Evolutionary conservation across 2,113 vertebrate species (phyloP), one percentile per base, ranked within the genome.

Genomic region (Trematocara zebra): DNA sequence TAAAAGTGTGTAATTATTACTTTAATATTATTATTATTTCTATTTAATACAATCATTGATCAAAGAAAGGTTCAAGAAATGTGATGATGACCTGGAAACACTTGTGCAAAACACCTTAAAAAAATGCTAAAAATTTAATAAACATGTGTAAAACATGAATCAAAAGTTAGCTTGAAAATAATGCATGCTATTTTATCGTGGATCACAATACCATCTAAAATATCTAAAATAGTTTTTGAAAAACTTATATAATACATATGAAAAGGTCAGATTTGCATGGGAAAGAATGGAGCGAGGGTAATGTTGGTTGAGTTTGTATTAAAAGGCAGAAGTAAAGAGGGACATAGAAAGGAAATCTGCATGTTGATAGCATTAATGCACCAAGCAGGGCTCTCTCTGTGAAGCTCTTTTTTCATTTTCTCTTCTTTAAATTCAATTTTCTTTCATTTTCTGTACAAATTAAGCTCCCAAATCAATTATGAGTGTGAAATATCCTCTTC

Each of bases 391-490:
- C n/a, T 10, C 11, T 44, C 51, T 42, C 42, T 72, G 14, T 83
- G 35, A 85, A 42, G 49, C 57, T 59, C 11, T 44, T 67, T 67
- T n/a, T 56, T 81, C 3, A 18, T 85, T 28, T 74, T 78, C 61
- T 72, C 15, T 2, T 35, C 78, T 88, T 42, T 57, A 26, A 44
- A 85, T 84, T 89, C 31, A 80, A 80, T 83, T 87, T 85, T 15
- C 35, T 81, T 81, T 79, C 8, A 56, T 69, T 89, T 89, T 87
- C 28, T 56, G 78, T 80, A 15, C 31, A 67, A 88, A 86, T 86
- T 87, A 74, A 67, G 85, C 54, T 72, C 6, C 83, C 1, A 12
- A 85, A 93, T 91, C 74, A 90, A 84, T 93, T 90, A 88, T 69
- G 54, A 78, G 10, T 83, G 11, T 87, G 86, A 86, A 83, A 91